Percentiles rank a stretch among this genome's conserved stretches.
Evolutionary conservation across 1,140 invertebrate species (phyloP).

Genomic region (Camponotus pennsylvanicus): DNA sequence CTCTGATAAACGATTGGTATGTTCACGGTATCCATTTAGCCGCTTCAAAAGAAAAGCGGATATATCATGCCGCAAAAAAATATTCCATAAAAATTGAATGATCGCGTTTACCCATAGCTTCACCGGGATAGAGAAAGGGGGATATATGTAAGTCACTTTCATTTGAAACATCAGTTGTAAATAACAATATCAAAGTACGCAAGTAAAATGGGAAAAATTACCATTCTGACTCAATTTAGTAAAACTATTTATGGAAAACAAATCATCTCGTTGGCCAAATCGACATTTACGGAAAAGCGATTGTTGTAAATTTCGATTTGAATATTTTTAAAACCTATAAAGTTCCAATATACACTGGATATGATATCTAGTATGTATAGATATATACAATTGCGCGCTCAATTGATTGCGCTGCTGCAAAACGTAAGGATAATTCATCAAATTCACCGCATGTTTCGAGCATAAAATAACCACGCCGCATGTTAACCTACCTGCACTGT

Average conservation of each 20-base stretch:
- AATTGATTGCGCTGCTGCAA: conserved; percentile 26
- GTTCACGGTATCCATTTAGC: conserved; percentile 59
- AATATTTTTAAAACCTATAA: not conserved
- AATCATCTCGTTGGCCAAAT: not conserved
- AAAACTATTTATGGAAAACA: conserved; percentile 29
- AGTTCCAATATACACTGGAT: not conserved
- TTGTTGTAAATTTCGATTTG: conserved; percentile 38
- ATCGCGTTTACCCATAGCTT: conserved; percentile 4
- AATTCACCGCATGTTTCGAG: not conserved
- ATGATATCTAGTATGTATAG: not conserved
- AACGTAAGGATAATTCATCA: conserved; percentile 33
- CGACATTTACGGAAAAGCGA: conserved; percentile 33
- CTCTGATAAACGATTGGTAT: conserved; percentile 64
- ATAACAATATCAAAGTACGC: conserved; percentile 10
- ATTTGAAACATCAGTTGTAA: conserved; percentile 34
- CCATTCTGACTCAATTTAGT: conserved; percentile 38
- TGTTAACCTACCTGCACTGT: conserved; percentile 20
- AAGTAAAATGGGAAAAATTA: conserved; percentile 39
- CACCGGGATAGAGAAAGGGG: not conserved
- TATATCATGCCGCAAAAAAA: conserved; percentile 51
- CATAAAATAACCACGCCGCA: conserved; percentile 27
- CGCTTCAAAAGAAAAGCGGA: conserved; percentile 20
- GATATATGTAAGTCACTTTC: conserved; percentile 19
- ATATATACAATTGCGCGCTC: not conserved
- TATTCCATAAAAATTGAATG: conserved; percentile 45